phyloP scores from a whole-genome alignment of 2,888 invertebrate genomes.

The Craniophora ligustri region DNA sequence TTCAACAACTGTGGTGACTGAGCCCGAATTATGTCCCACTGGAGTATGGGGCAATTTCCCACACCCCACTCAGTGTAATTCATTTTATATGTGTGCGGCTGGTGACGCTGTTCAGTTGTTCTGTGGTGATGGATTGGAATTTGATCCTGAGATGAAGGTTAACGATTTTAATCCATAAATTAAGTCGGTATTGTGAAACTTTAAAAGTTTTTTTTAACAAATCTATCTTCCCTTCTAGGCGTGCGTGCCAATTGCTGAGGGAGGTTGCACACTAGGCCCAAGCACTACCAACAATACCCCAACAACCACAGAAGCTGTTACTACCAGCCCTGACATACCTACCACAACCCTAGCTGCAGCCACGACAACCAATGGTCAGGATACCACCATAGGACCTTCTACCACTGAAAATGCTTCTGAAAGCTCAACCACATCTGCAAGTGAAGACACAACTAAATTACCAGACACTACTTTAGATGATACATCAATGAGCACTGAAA shows the following conservation, averaged over 20 bases:
- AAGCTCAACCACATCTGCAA: too few species aligned
- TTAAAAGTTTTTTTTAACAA: too few species aligned
- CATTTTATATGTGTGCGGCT: slow-evolving; percentile 50
- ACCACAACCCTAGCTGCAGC: neutral
- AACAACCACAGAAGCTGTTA: slow-evolving; percentile 8
- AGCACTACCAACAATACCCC: neutral
- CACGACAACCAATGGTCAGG: neutral
- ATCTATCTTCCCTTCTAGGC: slow-evolving; percentile 38
- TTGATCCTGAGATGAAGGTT: slow-evolving; percentile 48
- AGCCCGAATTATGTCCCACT: slow-evolving; percentile 22
- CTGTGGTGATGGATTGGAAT: slow-evolving; percentile 56
- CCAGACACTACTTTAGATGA: neutral
- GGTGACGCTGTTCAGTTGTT: slow-evolving; percentile 34
- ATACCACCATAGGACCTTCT: neutral
- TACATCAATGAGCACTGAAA: neutral
- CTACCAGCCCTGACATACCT: neutral
- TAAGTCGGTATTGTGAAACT: too few species aligned
- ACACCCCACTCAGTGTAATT: slow-evolving; percentile 17
- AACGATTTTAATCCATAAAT: too few species aligned
- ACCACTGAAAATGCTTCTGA: neutral
- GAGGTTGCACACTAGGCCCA: slow-evolving; percentile 46
- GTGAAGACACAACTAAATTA: neutral
- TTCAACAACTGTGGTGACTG: neutral
- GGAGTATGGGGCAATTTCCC: slow-evolving; percentile 36
- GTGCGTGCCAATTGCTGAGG: slow-evolving; percentile 45